Evolutionary conservation across 2,797 vertebrate species (phyloP), one percentile per base, ranked within the genome.

Genomic region (Phalloptychus januarius): DNA sequence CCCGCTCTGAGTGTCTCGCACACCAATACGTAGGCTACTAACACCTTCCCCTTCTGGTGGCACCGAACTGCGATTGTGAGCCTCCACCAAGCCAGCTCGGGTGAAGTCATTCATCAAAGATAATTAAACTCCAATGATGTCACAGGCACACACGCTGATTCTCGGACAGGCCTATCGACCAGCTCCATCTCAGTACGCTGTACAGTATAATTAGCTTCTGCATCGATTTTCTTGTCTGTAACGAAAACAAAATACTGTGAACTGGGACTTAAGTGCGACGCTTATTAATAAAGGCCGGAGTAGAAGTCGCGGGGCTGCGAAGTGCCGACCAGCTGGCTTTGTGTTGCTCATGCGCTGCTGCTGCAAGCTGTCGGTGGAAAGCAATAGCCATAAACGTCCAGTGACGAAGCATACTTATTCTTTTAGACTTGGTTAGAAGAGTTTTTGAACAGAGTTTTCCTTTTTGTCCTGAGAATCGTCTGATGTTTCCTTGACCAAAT

Each of bases 81-180:
- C 56, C 79, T 75, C 71, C 69, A 82, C 86, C 75, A 74, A 76
- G 31, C 33, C 76, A 70, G 72, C 54, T 58, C 42, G 67, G 44
- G 28, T 65, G 76, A 84, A 70, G 87, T 70, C 78, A 78, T 88
- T 86, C 86, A 86, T 90, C 84, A 78, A 61, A 73, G 74, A 61
- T 86, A 61, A 81, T 88, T 88, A 87, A 87, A 86, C 84, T 89
- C 48, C 48, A 52, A 81, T 85, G 84, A 87, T 84, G 85, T 87
- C 85, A 87, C 73, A 69, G 46, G 71, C 63, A 67, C 63, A 67
- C 3, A 0, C 76, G 44, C 33, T 25, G 4, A 31, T 61, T n/a
- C 28, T 71, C 42, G 63, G 40, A 28, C 63, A 50, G 76, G 83
- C 85, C 81, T 85, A 79, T 71, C 33, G 69, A 40, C 18, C 63